Conservation (phyloP, 2,797 vertebrate species). For the Microhierax caerulescens region DNA sequence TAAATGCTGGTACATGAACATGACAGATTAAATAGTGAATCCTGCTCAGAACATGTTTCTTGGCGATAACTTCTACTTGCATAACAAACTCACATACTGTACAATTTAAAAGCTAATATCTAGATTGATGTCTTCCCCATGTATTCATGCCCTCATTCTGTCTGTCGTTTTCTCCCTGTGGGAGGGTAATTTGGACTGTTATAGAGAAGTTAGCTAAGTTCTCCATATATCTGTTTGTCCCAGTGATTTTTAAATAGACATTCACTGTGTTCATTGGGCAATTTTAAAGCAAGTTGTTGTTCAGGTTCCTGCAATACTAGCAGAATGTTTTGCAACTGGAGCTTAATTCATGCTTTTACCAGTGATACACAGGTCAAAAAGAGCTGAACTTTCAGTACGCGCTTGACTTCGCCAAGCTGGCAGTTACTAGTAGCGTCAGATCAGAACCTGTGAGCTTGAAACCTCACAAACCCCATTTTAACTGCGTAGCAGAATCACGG, state of each 20-base stretch:
- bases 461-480: not conserved
- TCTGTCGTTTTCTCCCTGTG: not conserved
- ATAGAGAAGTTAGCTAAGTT: not conserved
- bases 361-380: not conserved
- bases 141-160: not conserved
- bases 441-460: not conserved
- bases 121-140: not conserved
- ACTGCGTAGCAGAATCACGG: not conserved
- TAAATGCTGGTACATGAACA: not conserved
- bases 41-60: not conserved
- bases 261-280: constrained; percentile 3
- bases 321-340: constrained; percentile 31
- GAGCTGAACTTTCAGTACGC: not conserved
- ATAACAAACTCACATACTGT: not conserved
- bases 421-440: not conserved
- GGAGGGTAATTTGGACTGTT: not conserved
- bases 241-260: not conserved
- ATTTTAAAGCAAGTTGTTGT: constrained; percentile 9
- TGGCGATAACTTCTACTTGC: not conserved
- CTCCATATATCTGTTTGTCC: not conserved
- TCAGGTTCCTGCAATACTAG: constrained; percentile 16
- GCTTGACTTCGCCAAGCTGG: not conserved
- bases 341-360: constrained; percentile 15
- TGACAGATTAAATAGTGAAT: not conserved
- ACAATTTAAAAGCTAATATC: not conserved